A percentile compares a stretch with the other conserved stretches of the same genome.
These are phyloP conservation scores for Ceratitis capitata DNA, from an alignment of 1,140 invertebrate genomes.

Conservation along the genomic window DNA sequence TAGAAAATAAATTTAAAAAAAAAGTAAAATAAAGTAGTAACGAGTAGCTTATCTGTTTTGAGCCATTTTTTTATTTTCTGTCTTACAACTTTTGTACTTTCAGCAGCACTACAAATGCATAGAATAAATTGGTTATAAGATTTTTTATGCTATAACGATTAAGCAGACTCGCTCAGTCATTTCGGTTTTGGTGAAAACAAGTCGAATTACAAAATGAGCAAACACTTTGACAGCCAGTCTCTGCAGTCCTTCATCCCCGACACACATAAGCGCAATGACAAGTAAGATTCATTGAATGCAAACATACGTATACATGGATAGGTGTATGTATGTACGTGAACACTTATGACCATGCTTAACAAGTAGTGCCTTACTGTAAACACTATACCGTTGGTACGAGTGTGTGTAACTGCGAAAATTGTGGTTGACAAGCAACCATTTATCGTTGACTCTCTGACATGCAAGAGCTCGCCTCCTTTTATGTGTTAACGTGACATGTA, in stretches of 20 bases:
- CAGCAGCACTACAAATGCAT: too few relatives aligned
- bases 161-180: background rate
- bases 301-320: background rate
- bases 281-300: background rate
- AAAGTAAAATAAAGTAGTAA: too few relatives aligned
- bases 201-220: background rate
- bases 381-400: too few relatives aligned
- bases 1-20: too few relatives aligned
- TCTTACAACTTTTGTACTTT: too few relatives aligned
- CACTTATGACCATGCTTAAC: background rate
- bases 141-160: background rate
- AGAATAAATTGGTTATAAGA: too few relatives aligned
- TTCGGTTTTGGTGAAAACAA: background rate
- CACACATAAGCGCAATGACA: background rate
- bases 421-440: constrained; percentile 29
- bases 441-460: background rate
- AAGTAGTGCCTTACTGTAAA: background rate
- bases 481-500: background rate
- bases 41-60: too few relatives aligned
- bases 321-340: background rate
- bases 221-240: background rate
- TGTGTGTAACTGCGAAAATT: background rate
- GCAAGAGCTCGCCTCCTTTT: background rate
- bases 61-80: too few relatives aligned
- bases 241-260: background rate